Percentiles rank a stretch among this genome's conserved stretches.
phyloP scores from a whole-genome alignment of 2,113 vertebrate species.

The Leucopsar rothschildi region DNA sequence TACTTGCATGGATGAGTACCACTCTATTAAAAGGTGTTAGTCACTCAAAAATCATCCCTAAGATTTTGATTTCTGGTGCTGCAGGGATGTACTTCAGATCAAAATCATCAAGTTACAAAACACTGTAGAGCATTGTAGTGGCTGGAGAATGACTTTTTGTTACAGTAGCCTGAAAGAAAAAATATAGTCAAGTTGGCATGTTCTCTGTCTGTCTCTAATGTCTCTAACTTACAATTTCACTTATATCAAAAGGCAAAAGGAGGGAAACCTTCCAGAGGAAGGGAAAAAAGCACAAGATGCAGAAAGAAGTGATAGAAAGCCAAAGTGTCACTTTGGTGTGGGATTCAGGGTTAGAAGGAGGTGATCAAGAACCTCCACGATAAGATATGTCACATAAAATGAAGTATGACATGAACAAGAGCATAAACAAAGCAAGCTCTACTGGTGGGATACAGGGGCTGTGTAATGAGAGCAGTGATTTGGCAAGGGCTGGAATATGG shows the following conservation, averaged over 20 bases:
- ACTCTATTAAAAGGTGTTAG: neutral
- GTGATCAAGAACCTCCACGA: neutral
- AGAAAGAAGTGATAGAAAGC: neutral
- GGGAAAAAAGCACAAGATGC: neutral
- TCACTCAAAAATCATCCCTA: neutral
- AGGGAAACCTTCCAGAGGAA: neutral
- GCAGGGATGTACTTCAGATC: neutral
- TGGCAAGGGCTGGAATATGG: neutral
- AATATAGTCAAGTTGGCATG: neutral
- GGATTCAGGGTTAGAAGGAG: neutral
- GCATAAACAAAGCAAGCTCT: neutral
- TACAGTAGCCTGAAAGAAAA: neutral
- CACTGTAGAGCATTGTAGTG: neutral
- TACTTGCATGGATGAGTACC: neutral
- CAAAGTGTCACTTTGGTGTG: neutral
- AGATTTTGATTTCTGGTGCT: neutral
- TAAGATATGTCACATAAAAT: neutral
- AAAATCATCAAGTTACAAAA: neutral
- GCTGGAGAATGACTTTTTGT: neutral
- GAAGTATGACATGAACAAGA: neutral
- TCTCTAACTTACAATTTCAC: neutral
- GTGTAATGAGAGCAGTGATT: neutral
- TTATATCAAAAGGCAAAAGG: neutral
- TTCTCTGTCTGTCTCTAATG: neutral
- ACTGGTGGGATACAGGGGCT: neutral